Evolutionary conservation across 2,888 invertebrate species (phyloP), one percentile per base, ranked within the genome.

Genomic region (Tenodera sinensis): DNA sequence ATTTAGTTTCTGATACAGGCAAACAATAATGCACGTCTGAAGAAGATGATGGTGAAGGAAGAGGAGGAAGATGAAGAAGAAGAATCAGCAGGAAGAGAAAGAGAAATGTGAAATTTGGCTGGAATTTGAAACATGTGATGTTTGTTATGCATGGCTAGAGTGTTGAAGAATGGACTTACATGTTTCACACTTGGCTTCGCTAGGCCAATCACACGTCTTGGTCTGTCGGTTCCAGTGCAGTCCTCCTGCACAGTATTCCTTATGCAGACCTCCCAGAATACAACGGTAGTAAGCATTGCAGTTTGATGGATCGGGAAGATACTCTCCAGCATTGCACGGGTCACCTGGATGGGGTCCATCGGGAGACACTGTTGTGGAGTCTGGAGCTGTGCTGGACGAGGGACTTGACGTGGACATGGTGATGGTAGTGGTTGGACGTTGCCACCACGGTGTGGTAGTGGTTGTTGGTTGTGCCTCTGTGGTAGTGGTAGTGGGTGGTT

Each of bases 191-290:
- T 96, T 96, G 0, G 97, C 97, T 81, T 94, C 94, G 84, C 94
- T 94, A 0, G 97, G 97, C 98, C 97, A 98, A 92, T 98, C 97
- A 92, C 98, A 98, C 83, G 96, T 94, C 83, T 95, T 94, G 87
- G 94, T 94, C 0, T 94, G 92, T 30, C 94, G 93, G 91, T 97
- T 97, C 97, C 97, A 98, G 92, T 97, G 97, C 84, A 98, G 93
- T 6, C 97, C 97, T 0, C 96, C 96, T 0, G 97, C 96, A 92
- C 98, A 98, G 91, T 95, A 95, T 91, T 97, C 96, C 91, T 96
- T 96, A 71, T 94, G 95, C 92, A 96, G 93, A 89, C 96, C 95
- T 0, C 97, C 97, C 1, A 95, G 94, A 34, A 97, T 95, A 92
- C 98, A 98, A 91, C 97, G 95, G 91, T 96, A 95, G 92, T 97